These are phyloP conservation scores for Australoheros facetus DNA, from an alignment of 2,797 vertebrate genomes.

Conservation along the genomic window DNA sequence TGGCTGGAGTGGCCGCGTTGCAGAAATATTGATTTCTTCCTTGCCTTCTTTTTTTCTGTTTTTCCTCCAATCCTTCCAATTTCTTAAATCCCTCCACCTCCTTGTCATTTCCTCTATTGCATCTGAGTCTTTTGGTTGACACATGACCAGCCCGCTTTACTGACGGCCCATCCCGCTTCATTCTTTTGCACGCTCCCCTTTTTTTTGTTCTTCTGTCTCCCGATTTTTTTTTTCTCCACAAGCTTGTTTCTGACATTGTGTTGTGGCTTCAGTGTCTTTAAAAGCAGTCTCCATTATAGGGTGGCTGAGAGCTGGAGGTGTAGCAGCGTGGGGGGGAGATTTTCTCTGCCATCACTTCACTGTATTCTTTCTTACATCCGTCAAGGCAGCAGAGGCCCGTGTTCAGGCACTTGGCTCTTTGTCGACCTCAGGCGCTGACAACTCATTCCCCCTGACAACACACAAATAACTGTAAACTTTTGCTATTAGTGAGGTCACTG, in stretches of 20 bases:
- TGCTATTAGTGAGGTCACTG: conserved; percentile 65
- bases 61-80: not conserved
- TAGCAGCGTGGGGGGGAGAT: not conserved
- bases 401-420: conserved; percentile 53
- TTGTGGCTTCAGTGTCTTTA: conserved; percentile 44
- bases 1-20: conserved; percentile 79
- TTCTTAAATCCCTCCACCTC: conserved; percentile 30
- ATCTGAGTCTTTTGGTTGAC: conserved; percentile 57
- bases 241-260: conserved; percentile 47
- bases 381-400: conserved; percentile 58
- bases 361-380: conserved; percentile 65
- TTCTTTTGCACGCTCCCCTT: conserved; percentile 17
- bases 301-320: conserved; percentile 32
- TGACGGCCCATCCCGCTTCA: conserved; percentile 50
- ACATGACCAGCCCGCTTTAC: conserved; percentile 58
- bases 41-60: conserved; percentile 13
- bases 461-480: conserved; percentile 74
- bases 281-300: conserved; percentile 42
- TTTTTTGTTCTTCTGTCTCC: conserved; percentile 35
- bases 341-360: conserved; percentile 46
- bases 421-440: conserved; percentile 55
- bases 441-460: conserved; percentile 67
- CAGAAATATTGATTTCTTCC: conserved; percentile 82
- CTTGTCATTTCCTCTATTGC: conserved; percentile 42
- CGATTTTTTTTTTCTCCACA: not conserved